phyloP scores from a whole-genome alignment of 2,888 invertebrate species.

The Norana najaformis region DNA sequence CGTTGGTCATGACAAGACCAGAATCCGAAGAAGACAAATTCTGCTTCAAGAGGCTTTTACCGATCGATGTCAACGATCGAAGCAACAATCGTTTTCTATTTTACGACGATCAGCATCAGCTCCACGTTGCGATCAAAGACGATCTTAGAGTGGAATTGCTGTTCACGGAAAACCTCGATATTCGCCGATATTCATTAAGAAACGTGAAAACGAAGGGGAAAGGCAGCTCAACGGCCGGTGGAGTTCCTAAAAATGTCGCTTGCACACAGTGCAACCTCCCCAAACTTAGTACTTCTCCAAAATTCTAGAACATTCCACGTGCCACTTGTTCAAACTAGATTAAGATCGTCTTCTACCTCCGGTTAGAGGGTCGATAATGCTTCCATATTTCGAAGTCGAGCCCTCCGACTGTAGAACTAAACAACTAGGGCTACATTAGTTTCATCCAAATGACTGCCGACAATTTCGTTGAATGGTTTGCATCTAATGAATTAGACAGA shows the following conservation, averaged over 20 bases:
- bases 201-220: neutral
- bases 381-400: no score
- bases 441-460: no score
- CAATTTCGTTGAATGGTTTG: no score
- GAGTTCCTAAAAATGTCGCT: neutral
- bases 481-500: no score
- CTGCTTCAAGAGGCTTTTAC: constrained; percentile 8
- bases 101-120: neutral
- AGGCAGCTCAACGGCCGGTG: constrained; percentile 29
- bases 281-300: no score
- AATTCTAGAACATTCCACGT: no score
- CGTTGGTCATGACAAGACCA: constrained; percentile 32
- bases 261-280: constrained; percentile 29
- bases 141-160: constrained; percentile 23
- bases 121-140: neutral
- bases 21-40: constrained; percentile 28
- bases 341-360: no score
- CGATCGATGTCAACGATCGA: constrained; percentile 10
- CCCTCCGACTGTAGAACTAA: no score
- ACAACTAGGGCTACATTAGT: no score
- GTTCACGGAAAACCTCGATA: constrained; percentile 30
- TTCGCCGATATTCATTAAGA: neutral
- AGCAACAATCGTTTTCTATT: constrained; percentile 19
- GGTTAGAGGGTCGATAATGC: no score
- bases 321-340: no score